A percentile compares a stretch with the other conserved stretches of the same genome.
Conservation (phyloP, 2,797 vertebrate species). For the Oophaga sylvatica region DNA sequence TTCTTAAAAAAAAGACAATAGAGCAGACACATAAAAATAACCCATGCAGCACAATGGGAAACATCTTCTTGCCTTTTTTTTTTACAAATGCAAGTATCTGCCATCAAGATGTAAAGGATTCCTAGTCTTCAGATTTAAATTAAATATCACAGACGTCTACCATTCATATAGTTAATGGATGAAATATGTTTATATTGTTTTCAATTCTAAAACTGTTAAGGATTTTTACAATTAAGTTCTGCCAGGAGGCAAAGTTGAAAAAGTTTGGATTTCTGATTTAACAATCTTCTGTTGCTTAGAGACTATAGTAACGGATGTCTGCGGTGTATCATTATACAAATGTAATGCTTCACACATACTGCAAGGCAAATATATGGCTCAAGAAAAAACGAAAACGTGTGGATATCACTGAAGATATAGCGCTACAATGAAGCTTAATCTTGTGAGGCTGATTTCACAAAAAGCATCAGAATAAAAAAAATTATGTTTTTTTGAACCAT, state of each 20-base stretch:
- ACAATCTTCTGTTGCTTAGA: background rate
- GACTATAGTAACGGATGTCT: background rate
- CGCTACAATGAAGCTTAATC: too few relatives aligned
- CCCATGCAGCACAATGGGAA: background rate
- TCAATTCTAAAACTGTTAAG: background rate
- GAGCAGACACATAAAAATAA: conserved; percentile 44
- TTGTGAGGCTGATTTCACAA: too few relatives aligned
- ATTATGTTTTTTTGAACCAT: too few relatives aligned
- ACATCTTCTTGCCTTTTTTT: background rate
- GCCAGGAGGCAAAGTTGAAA: background rate
- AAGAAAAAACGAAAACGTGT: too few relatives aligned
- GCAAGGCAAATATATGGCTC: too few relatives aligned
- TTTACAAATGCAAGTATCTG: conserved; percentile 8
- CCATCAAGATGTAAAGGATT: conserved; percentile 39
- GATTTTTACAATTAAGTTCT: background rate
- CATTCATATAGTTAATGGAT: background rate
- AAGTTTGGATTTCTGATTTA: conserved; percentile 19
- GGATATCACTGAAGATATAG: too few relatives aligned
- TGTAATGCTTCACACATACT: background rate
- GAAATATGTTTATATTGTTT: conserved; percentile 7
- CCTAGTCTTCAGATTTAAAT: background rate
- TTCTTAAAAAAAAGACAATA: conserved; percentile 43
- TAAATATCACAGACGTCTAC: conserved; percentile 12
- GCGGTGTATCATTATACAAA: background rate
- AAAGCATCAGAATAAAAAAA: too few relatives aligned